Conservation (phyloP, 2,888 invertebrate genomes). For the Chymomyza caudatula region DNA sequence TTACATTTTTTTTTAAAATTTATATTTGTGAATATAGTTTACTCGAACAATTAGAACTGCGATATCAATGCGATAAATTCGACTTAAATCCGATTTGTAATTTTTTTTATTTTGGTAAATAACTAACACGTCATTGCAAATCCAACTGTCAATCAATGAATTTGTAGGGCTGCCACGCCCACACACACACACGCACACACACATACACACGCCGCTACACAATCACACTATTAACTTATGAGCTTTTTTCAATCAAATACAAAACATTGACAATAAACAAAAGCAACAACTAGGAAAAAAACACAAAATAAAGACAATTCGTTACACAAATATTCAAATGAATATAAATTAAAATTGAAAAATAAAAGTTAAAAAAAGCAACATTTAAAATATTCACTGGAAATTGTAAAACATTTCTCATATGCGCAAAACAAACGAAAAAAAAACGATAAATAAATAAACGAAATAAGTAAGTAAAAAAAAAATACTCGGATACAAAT, state of each 20-base stretch:
- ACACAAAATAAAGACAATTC: slow-evolving; percentile 1
- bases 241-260: slow-evolving; percentile 32
- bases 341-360: slow-evolving; percentile 69
- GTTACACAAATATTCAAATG: slow-evolving; percentile 31
- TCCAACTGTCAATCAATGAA: neutral
- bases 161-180: neutral
- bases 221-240: slow-evolving; percentile 39
- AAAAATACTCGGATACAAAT: slow-evolving; percentile 22
- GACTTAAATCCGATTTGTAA: neutral
- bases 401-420: slow-evolving; percentile 65
- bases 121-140: neutral
- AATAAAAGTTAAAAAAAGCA: slow-evolving; percentile 40
- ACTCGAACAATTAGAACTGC: neutral
- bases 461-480: slow-evolving; percentile 9
- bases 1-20: too few relatives aligned
- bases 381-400: slow-evolving; percentile 63
- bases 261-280: neutral
- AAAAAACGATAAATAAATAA: neutral
- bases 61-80: neutral
- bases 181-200: slow-evolving; percentile 5
- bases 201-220: neutral
- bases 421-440: slow-evolving; percentile 24
- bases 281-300: neutral
- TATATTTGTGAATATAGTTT: neutral
- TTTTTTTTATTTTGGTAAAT: neutral